phyloP scores from a whole-genome alignment of 2,888 invertebrate species.

The Ganaspis brasiliensis region DNA sequence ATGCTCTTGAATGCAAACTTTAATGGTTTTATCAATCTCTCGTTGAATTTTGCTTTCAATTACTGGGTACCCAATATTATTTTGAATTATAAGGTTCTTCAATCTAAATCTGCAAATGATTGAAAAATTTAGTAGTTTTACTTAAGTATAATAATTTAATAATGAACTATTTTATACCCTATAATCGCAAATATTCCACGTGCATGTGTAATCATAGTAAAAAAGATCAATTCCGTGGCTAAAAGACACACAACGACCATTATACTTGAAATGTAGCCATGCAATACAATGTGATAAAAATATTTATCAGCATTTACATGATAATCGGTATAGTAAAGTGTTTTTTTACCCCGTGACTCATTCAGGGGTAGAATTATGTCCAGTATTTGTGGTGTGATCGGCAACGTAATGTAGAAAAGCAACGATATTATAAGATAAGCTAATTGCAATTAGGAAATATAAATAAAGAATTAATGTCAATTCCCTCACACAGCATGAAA shows the following conservation, averaged over 20 bases:
- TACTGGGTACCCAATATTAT: background rate
- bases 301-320: background rate
- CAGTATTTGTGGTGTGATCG: background rate
- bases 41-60: background rate
- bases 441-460: background rate
- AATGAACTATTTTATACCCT: background rate
- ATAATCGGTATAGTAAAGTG: background rate
- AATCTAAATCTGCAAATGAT: conserved; percentile 9
- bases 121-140: background rate
- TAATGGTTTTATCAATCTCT: background rate
- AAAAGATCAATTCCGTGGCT: background rate
- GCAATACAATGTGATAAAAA: background rate
- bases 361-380: conserved; percentile 2
- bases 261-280: background rate
- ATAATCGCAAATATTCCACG: conserved; percentile 7
- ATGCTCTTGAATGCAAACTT: background rate
- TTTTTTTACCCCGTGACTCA: background rate
- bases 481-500: background rate
- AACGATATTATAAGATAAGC: background rate
- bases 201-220: conserved; percentile 1
- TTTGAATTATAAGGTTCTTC: background rate
- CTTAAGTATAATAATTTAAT: background rate
- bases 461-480: no score
- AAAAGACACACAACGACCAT: background rate
- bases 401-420: background rate